Percentiles rank a stretch among this genome's conserved stretches.
Conservation (phyloP, 2,113 vertebrate species). For the Prinia subflava region DNA sequence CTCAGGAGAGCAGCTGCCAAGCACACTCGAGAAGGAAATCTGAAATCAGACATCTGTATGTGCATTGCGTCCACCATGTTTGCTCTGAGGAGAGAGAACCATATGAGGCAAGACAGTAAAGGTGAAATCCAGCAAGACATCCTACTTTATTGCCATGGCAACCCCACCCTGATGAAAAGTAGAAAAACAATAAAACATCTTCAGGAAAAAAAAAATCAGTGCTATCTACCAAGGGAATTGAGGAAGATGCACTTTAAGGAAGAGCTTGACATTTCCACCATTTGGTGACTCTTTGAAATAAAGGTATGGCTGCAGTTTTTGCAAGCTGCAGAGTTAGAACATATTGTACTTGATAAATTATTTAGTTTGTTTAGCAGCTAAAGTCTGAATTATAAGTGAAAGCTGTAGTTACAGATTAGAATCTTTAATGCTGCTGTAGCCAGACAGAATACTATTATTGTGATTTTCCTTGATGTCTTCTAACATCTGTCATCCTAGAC, state of each 20-base stretch:
- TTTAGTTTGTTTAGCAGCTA: slow-evolving; percentile 77
- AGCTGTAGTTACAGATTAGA: slow-evolving; percentile 84
- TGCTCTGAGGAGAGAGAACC: slow-evolving; percentile 75
- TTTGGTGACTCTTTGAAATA: slow-evolving; percentile 74
- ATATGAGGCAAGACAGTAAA: slow-evolving; percentile 82
- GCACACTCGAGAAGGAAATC: slow-evolving; percentile 70
- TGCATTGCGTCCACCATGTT: slow-evolving; percentile 73
- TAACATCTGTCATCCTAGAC: slow-evolving; percentile 73
- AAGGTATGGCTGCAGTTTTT: slow-evolving; percentile 67
- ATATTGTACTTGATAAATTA: slow-evolving; percentile 87
- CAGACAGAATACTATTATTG: slow-evolving; percentile 61
- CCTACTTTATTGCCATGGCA: slow-evolving; percentile 87
- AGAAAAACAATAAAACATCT: slow-evolving; percentile 75
- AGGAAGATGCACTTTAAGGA: slow-evolving; percentile 60
- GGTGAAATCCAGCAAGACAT: slow-evolving; percentile 84
- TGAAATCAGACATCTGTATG: slow-evolving; percentile 83
- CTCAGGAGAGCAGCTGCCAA: slow-evolving; percentile 79
- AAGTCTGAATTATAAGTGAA: slow-evolving; percentile 79
- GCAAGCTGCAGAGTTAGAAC: slow-evolving; percentile 70
- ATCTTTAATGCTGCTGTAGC: slow-evolving; percentile 65
- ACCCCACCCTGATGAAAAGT: slow-evolving; percentile 76
- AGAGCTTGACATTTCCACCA: slow-evolving; percentile 72
- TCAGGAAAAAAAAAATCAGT: slow-evolving; percentile 50
- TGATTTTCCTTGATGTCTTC: slow-evolving; percentile 74
- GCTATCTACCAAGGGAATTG: slow-evolving; percentile 55